phyloP scores from a whole-genome alignment of 2,888 invertebrate genomes.

The Entomobrya proxima region DNA sequence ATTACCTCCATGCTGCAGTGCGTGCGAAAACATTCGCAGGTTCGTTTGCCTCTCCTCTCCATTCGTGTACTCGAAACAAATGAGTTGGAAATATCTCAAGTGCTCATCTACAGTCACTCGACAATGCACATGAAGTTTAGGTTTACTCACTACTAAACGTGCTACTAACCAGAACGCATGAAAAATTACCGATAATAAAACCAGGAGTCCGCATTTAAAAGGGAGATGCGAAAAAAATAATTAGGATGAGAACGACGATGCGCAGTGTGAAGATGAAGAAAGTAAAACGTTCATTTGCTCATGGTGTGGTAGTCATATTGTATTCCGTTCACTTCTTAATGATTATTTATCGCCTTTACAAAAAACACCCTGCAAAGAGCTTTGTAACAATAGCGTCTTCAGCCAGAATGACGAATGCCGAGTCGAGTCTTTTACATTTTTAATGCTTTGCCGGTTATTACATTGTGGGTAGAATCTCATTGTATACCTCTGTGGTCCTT shows the following conservation, averaged over 20 bases:
- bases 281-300: not conserved
- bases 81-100: constrained; percentile 14
- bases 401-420: no score
- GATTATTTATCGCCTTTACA: constrained; percentile 46
- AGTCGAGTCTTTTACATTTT: no score
- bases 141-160: no score
- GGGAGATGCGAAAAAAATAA: constrained; percentile 21
- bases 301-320: not conserved
- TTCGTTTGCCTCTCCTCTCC: not conserved
- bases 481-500: no score
- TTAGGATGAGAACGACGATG: constrained; percentile 15
- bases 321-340: constrained; percentile 9
- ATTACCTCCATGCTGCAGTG: not conserved
- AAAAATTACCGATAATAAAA: constrained; percentile 23
- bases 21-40: not conserved
- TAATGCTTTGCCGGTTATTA: no score
- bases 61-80: not conserved
- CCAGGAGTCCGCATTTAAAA: constrained; percentile 15
- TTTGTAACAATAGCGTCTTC: constrained; percentile 2
- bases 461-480: no score
- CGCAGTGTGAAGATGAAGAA: constrained; percentile 17
- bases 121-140: not conserved
- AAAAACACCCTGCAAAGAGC: constrained; percentile 18
- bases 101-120: not conserved
- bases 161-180: not conserved